These are phyloP conservation scores for Apis florea DNA, from an alignment of 1,140 invertebrate genomes.

Conservation along the genomic window DNA sequence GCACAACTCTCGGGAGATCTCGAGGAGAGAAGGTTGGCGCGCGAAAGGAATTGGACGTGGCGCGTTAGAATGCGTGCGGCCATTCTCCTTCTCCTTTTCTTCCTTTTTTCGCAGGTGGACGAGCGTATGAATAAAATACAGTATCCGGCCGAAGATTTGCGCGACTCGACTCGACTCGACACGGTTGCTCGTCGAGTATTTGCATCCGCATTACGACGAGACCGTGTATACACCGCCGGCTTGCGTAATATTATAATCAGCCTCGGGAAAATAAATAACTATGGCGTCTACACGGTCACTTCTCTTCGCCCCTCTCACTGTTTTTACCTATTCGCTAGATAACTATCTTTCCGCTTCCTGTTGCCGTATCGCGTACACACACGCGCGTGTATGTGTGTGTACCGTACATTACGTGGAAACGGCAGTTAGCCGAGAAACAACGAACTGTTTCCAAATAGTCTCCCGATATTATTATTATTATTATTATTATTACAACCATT, in stretches of 20 bases:
- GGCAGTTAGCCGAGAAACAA: not conserved
- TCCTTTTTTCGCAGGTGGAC: constrained; percentile 33
- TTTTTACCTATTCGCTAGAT: constrained; percentile 62
- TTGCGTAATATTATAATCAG: constrained; percentile 76
- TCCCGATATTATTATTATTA: no score
- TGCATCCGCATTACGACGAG: constrained; percentile 71
- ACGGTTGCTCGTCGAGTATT: constrained; percentile 65
- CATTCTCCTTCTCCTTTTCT: not conserved
- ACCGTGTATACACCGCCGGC: constrained; percentile 46
- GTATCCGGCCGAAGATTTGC: constrained; percentile 59
- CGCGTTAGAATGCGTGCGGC: not conserved
- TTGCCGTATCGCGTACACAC: constrained; percentile 61
- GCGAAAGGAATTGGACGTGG: not conserved
- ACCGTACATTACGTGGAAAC: not conserved
- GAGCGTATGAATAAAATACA: constrained; percentile 72
- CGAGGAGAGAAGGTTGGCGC: not conserved
- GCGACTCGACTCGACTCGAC: constrained; percentile 45
- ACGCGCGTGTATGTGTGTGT: constrained; percentile 12
- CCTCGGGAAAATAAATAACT: constrained; percentile 72
- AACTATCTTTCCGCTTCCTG: constrained; percentile 75
- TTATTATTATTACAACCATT: no score
- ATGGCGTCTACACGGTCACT: constrained; percentile 54
- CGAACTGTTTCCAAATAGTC: not conserved
- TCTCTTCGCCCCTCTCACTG: constrained; percentile 34
- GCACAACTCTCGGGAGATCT: no score